These are phyloP conservation scores for Synanthedon formicaeformis DNA, from an alignment of 2,888 invertebrate genomes.

Conservation along the genomic window DNA sequence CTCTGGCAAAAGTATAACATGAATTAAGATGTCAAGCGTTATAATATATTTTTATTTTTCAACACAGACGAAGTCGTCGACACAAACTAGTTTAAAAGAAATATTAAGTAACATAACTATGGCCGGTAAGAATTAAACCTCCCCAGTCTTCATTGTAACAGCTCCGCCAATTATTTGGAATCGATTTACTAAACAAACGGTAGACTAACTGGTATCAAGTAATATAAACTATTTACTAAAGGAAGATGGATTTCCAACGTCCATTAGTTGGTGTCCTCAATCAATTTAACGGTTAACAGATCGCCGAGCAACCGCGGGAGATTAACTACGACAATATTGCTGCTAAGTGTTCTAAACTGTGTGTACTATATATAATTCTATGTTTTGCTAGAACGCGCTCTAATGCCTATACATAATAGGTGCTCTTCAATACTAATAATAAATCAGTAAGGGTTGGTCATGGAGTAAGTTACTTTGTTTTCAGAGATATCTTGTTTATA, in stretches of 20 bases:
- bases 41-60: no score
- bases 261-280: conserved; percentile 21
- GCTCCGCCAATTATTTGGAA: background rate
- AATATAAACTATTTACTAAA: conserved; percentile 20
- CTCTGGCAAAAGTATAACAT: no score
- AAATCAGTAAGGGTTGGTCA: no score
- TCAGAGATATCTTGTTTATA: no score
- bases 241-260: conserved; percentile 13
- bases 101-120: no score
- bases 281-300: conserved; percentile 26
- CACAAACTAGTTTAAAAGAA: no score
- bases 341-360: conserved; percentile 1
- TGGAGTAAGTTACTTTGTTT: no score
- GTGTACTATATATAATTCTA: background rate
- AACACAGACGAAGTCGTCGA: no score
- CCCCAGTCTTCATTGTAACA: background rate
- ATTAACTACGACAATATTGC: conserved; percentile 11
- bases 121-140: no score
- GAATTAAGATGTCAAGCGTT: no score
- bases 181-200: background rate
- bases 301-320: conserved; percentile 15
- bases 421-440: no score
- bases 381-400: background rate
- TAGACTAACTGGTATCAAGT: background rate
- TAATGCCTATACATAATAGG: no score